Conservation (phyloP, 2,113 vertebrate genomes). For the Oxyruncus cristatus region DNA sequence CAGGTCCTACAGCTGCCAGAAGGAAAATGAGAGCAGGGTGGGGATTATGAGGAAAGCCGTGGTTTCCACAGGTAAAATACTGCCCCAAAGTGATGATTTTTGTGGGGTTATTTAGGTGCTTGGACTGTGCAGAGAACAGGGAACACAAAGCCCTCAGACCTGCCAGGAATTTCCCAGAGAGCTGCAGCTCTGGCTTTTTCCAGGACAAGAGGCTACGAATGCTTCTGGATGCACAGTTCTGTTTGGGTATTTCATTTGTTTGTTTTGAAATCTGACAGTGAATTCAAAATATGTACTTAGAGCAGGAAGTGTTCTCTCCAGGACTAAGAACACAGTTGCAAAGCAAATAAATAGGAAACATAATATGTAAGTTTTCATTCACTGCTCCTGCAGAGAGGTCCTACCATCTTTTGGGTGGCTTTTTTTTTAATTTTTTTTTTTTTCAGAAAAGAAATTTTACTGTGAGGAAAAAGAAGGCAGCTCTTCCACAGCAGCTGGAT, state of each 20-base stretch:
- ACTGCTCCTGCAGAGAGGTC: background rate
- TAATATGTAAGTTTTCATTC: background rate
- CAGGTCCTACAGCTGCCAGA: background rate
- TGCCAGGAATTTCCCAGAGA: background rate
- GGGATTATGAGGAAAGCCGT: background rate
- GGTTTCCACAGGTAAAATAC: background rate
- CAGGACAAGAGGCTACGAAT: background rate
- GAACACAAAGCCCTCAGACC: background rate
- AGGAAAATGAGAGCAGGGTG: background rate
- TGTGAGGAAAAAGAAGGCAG: background rate
- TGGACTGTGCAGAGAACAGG: background rate
- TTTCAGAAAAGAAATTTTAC: background rate
- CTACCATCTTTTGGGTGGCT: background rate
- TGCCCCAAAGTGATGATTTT: background rate
- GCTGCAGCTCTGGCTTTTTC: background rate
- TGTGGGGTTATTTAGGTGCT: background rate
- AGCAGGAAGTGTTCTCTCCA: background rate
- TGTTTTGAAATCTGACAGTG: conserved; percentile 3
- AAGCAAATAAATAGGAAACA: conserved; percentile 20
- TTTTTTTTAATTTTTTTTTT: background rate
- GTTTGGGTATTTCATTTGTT: background rate
- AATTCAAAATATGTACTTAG: conserved; percentile 12
- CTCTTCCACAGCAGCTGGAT: background rate
- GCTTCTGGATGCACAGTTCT: background rate
- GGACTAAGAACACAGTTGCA: background rate